Percentiles rank a stretch among this genome's conserved stretches.
phyloP scores from a whole-genome alignment of 53 echinoderm and acorn worm genomes.

The Echinarachnius parma region DNA sequence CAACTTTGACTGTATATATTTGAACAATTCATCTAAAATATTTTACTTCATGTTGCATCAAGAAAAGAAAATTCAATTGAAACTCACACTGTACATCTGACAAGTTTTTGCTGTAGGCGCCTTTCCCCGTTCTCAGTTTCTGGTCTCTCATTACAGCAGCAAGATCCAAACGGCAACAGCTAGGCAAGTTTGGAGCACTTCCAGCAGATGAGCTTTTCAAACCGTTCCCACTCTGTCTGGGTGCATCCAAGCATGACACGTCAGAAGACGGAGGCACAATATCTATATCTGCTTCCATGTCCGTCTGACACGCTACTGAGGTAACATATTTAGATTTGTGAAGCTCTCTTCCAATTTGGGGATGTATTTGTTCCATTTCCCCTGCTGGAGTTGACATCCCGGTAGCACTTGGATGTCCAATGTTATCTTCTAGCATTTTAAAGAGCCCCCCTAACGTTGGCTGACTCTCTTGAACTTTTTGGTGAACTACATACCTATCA shows the following conservation, averaged over 20 bases:
- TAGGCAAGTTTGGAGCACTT: too few species aligned
- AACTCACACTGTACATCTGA: slow-evolving; percentile 17
- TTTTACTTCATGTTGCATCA: too few species aligned
- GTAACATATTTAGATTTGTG: slow-evolving; percentile 10
- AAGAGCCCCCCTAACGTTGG: too few species aligned
- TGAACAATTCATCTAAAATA: too few species aligned
- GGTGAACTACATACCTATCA: too few species aligned
- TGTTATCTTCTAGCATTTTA: background rate
- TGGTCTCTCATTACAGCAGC: background rate
- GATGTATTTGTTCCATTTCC: background rate
- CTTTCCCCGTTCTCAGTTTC: slow-evolving; percentile 12
- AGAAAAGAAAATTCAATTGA: background rate
- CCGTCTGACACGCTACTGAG: slow-evolving; percentile 27
- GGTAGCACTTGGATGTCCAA: too few species aligned
- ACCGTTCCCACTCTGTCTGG: too few species aligned
- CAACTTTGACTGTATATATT: too few species aligned
- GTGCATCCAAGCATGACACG: too few species aligned
- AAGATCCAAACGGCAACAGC: slow-evolving; percentile 7
- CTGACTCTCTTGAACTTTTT: too few species aligned
- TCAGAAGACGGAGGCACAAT: too few species aligned
- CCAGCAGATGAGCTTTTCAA: too few species aligned
- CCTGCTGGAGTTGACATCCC: background rate
- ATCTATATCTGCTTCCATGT: background rate
- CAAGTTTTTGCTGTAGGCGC: slow-evolving; percentile 28
- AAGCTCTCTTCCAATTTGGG: background rate